These are phyloP conservation scores for Microtus oregoni DNA, from an alignment of 2,113 vertebrate genomes.

Conservation along the genomic window DNA sequence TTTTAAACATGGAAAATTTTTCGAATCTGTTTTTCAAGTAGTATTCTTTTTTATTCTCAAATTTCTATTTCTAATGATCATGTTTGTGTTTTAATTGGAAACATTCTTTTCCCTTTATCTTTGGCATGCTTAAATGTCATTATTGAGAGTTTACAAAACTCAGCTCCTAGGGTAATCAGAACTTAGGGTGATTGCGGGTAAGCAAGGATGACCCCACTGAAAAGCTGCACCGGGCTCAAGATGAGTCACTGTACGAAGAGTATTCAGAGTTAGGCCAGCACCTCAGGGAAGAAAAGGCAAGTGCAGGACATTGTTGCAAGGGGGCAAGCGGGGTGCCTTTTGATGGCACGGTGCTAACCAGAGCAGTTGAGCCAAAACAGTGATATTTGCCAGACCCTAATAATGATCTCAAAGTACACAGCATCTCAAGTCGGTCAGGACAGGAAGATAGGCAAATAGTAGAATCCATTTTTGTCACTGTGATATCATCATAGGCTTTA, in stretches of 20 bases:
- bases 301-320: no score
- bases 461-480: not conserved
- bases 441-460: not conserved
- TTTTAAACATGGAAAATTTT: not conserved
- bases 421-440: not conserved
- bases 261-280: not conserved
- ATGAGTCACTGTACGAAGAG: not conserved
- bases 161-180: not conserved
- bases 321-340: not conserved
- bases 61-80: not conserved
- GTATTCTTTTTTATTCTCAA: not conserved
- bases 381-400: not conserved
- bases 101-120: not conserved
- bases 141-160: not conserved
- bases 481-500: not conserved
- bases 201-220: not conserved
- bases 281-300: not conserved
- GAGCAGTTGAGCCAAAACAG: not conserved
- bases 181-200: not conserved
- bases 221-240: not conserved
- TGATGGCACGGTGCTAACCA: not conserved
- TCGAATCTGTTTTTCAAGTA: conserved; percentile 1
- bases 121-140: not conserved
- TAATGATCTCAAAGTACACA: not conserved
- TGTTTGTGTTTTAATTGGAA: not conserved